Percentiles rank a stretch among this genome's conserved stretches.
Evolutionary conservation across 2,797 vertebrate genomes (phyloP).

Genomic region (Hydrophis major): DNA sequence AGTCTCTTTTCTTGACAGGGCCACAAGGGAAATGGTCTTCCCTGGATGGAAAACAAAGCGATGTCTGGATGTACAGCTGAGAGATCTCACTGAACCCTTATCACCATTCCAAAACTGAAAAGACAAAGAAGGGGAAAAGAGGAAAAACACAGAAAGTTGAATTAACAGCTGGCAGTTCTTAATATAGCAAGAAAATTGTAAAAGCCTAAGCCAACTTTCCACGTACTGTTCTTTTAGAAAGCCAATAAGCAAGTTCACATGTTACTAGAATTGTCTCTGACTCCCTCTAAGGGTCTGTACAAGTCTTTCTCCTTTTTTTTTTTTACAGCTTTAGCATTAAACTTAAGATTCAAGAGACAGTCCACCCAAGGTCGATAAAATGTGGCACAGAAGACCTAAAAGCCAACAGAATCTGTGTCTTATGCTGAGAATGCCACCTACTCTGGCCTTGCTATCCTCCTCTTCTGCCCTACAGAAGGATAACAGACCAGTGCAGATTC

Average conservation of each 20-base stretch:
- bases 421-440: too few relatives aligned
- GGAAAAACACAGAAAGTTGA: slow-evolving; percentile 53
- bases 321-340: background rate
- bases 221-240: slow-evolving; percentile 68
- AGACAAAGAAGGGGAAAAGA: slow-evolving; percentile 59
- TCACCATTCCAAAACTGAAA: slow-evolving; percentile 67
- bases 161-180: slow-evolving; percentile 31
- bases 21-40: slow-evolving; percentile 66
- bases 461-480: background rate
- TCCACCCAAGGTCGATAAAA: background rate
- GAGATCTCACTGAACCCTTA: slow-evolving; percentile 72
- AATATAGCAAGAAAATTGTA: slow-evolving; percentile 59
- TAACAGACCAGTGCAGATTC: background rate
- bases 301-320: background rate
- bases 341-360: background rate
- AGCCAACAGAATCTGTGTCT: background rate
- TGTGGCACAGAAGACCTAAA: background rate
- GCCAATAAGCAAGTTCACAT: slow-evolving; percentile 75
- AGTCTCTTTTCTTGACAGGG: slow-evolving; percentile 68
- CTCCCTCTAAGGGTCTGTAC: slow-evolving; percentile 61
- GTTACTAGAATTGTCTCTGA: slow-evolving; percentile 67
- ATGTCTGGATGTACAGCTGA: slow-evolving; percentile 60
- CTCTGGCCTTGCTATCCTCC: background rate
- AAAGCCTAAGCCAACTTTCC: slow-evolving; percentile 59
- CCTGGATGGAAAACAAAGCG: slow-evolving; percentile 63